A percentile compares a stretch with the other conserved stretches of the same genome.
These are phyloP conservation scores for Cardinalis cardinalis DNA, from an alignment of 2,113 vertebrate species.

Conservation along the genomic window DNA sequence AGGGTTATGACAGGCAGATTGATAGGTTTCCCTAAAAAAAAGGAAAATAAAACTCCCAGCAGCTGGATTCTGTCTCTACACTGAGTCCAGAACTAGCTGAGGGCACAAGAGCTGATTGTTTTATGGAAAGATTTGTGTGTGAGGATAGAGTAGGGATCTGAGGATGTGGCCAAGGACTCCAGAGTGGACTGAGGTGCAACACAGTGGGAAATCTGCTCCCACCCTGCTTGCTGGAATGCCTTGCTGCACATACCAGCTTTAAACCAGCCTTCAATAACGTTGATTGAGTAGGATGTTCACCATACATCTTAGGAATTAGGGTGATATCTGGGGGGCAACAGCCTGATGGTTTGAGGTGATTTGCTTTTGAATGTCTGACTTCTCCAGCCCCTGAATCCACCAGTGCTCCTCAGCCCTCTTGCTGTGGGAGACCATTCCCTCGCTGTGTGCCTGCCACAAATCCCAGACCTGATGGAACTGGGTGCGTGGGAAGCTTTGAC, in stretches of 20 bases:
- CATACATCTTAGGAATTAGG: not conserved
- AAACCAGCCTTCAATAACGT: not conserved
- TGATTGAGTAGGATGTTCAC: not conserved
- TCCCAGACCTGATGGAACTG: not conserved
- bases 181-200: not conserved
- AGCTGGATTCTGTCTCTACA: not conserved
- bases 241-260: not conserved
- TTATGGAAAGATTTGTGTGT: not conserved
- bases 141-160: not conserved
- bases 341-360: not conserved
- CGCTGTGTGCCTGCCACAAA: fast-evolving
- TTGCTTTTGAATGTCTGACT: not conserved
- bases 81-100: not conserved
- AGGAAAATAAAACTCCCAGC: not conserved
- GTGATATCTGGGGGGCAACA: not conserved
- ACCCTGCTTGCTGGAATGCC: fast-evolving
- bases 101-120: not conserved
- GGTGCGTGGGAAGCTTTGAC: not conserved
- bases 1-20: not conserved
- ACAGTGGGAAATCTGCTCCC: not conserved
- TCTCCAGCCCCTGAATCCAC: not conserved
- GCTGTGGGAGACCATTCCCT: not conserved
- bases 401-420: not conserved
- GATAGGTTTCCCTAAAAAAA: not conserved
- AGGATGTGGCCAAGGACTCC: not conserved